Percentiles rank a stretch among this genome's conserved stretches.
Conservation (phyloP, 2,888 invertebrate genomes). For the Pilophorus perplexus region DNA sequence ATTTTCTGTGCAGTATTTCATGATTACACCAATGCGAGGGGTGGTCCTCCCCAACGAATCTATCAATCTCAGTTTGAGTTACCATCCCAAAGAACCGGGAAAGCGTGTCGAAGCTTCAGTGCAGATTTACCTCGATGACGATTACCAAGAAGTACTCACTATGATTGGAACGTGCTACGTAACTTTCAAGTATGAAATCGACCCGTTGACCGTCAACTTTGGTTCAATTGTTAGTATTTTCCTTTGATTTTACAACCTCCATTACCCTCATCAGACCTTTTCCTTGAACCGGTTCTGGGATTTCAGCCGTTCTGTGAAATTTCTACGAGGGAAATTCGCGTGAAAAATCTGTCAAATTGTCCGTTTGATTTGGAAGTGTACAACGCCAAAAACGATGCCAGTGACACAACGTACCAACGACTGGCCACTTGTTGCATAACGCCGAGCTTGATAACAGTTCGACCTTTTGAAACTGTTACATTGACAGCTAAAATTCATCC, state of each 20-base stretch:
- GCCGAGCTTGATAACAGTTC: neutral
- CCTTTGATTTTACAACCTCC: no score
- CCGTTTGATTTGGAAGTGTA: conserved; percentile 10
- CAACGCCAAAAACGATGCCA: neutral
- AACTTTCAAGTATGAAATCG: conserved; percentile 7
- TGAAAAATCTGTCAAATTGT: conserved; percentile 2
- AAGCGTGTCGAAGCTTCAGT: neutral
- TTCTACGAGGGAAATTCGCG: neutral
- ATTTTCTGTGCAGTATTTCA: conserved; percentile 4
- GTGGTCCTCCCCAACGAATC: neutral
- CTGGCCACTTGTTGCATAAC: neutral
- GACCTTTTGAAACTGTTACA: neutral
- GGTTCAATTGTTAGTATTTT: conserved; percentile 6
- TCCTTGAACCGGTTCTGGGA: no score
- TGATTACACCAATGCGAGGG: conserved; percentile 8
- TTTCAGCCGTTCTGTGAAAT: conserved; percentile 21
- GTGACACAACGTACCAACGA: neutral
- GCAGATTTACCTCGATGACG: neutral
- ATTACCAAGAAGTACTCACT: neutral
- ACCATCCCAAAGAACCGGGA: conserved; percentile 9
- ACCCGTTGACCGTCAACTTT: neutral
- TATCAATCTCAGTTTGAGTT: neutral
- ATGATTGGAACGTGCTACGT: neutral
- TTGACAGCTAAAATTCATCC: neutral
- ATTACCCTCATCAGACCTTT: no score